Evolutionary conservation across 2,797 vertebrate genomes (phyloP).

Genomic region (Tinamus major): DNA sequence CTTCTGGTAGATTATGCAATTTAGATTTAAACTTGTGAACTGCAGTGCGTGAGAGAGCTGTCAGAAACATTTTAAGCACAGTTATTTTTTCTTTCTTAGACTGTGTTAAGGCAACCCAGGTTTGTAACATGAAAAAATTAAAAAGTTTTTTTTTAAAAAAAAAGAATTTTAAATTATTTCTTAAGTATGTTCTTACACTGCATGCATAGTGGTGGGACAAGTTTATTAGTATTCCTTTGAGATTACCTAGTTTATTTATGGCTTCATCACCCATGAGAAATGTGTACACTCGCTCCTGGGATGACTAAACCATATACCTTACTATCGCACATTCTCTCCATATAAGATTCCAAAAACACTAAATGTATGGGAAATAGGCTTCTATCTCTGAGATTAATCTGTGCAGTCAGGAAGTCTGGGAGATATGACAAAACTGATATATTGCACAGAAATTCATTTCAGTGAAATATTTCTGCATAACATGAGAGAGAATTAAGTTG

Average conservation of each 20-base stretch:
- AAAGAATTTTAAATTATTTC: constrained; percentile 4
- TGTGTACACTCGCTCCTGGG: neutral
- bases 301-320: constrained; percentile 17
- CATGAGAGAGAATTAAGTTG: constrained; percentile 41
- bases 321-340: neutral
- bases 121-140: constrained; percentile 15
- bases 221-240: constrained; percentile 27
- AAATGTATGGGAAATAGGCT: constrained; percentile 24
- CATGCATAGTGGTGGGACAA: neutral
- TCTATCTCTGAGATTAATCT: constrained; percentile 43
- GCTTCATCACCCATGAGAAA: constrained; percentile 36
- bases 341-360: constrained; percentile 10
- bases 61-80: constrained; percentile 53
- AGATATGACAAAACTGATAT: constrained; percentile 36
- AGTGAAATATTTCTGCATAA: constrained; percentile 34
- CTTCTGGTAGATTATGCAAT: constrained; percentile 67
- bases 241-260: constrained; percentile 39
- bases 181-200: neutral
- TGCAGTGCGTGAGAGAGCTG: constrained; percentile 51
- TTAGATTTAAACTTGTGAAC: constrained; percentile 69
- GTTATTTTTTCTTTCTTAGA: constrained; percentile 49
- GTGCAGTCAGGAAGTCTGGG: constrained; percentile 2
- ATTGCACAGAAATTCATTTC: neutral
- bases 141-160: neutral
- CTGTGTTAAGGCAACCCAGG: constrained; percentile 7